phyloP scores from a whole-genome alignment of 1,140 invertebrate genomes.

The Dinoponera quadriceps region DNA sequence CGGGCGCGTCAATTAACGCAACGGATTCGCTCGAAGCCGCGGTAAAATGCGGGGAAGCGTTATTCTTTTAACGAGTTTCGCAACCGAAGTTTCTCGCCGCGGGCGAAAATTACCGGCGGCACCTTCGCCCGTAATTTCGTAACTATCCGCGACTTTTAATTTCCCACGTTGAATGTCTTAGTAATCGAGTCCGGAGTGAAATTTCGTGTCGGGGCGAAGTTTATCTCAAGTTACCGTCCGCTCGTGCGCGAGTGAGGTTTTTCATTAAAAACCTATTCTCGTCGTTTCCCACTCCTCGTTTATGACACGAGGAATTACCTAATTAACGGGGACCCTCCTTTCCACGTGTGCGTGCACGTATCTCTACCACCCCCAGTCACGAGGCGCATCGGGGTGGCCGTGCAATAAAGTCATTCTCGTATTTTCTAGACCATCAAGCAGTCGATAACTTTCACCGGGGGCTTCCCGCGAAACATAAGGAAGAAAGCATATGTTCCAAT shows the following conservation, averaged over 20 bases:
- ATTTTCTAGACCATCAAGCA: constrained; percentile 47
- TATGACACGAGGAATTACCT: not conserved
- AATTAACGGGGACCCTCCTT: no score
- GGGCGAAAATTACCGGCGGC: constrained; percentile 15
- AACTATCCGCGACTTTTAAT: constrained; percentile 26
- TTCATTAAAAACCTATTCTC: constrained; percentile 14
- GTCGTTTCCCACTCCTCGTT: not conserved
- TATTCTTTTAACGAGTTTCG: constrained; percentile 21
- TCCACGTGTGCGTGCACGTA: no score
- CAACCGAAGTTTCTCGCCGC: not conserved
- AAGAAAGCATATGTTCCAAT: constrained; percentile 59
- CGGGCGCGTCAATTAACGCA: not conserved
- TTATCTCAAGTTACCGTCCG: constrained; percentile 20
- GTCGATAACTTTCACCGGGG: constrained; percentile 42
- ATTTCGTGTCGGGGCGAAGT: not conserved
- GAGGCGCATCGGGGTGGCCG: no score
- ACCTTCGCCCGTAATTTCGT: constrained; percentile 24
- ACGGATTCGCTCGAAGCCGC: not conserved
- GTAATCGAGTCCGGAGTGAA: not conserved
- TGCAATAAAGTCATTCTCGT: constrained; percentile 45
- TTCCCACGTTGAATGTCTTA: constrained; percentile 28
- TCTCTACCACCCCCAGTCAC: no score
- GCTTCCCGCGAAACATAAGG: constrained; percentile 16
- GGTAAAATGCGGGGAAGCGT: not conserved
- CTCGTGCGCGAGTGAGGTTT: constrained; percentile 9